Base-by-base conservation (phyloP, 2,888 invertebrate genomes). In the Leucoptera coffeella region DNA sequence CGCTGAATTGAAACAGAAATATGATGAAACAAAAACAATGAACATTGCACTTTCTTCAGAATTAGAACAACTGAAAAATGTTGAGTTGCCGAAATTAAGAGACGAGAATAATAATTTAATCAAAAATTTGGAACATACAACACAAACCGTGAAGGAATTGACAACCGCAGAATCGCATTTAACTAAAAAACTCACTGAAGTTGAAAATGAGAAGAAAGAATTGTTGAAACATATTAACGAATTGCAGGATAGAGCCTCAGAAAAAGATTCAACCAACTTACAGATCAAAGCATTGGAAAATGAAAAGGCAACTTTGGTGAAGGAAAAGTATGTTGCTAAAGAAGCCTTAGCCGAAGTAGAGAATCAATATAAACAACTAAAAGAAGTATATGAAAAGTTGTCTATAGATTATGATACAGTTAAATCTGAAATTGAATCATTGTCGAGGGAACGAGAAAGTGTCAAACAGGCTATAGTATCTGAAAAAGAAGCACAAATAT, bases 211-310 rank as follows among this genome's bases (percentile, higher is more conserved):
- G 37, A 54, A 51, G 33, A 33, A 44, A 30, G 39, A 44, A 27
- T 34, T 59, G 25, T 62, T 11, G 44, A 41, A n/a, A n/a, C n/a
- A n/a, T n/a, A n/a, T n/a, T n/a, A n/a, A n/a, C n/a, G n/a, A n/a
- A n/a, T n/a, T n/a, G n/a, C n/a, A n/a, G n/a, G n/a, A n/a, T n/a
- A n/a, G n/a, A n/a, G n/a, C n/a, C n/a, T n/a, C n/a, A n/a, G n/a
- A n/a, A n/a, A n/a, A n/a, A n/a, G 26, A 26, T 12, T 3, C 10
- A 11, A 7, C 27, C 2, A 27, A 17, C 30, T 42, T 64, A 20
- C 64, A 67, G 41, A 45, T 71, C 7, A 59, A 49, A 38, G 58
- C 71, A 29, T 48, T 71, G 22, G 67, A 69, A 47, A 61, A 61
- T 42, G 71, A 65, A 50, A 67, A 69, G 39, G 50, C 54, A 9